Conservation (phyloP, 1,140 invertebrate species). For the Daktulosphaira vitifoliae region DNA sequence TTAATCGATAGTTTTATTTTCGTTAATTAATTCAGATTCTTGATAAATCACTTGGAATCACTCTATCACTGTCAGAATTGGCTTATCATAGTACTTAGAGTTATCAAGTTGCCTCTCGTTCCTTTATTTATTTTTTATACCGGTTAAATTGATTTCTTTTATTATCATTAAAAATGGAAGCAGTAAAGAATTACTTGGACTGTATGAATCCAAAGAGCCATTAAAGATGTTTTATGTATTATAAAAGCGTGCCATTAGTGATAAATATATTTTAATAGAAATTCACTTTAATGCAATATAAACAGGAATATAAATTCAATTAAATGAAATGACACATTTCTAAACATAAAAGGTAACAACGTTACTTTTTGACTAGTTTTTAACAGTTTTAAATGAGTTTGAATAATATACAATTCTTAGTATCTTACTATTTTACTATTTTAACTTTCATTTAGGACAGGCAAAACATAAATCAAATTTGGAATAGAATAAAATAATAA, state of each 20-base stretch:
- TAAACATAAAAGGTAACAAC: too few species aligned
- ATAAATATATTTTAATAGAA: slow-evolving; percentile 24
- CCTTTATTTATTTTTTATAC: slow-evolving; percentile 15
- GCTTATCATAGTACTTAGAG: slow-evolving; percentile 27
- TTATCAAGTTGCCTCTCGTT: slow-evolving; percentile 19
- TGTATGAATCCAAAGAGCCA: slow-evolving; percentile 21
- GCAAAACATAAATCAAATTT: too few species aligned
- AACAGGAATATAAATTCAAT: slow-evolving; percentile 29
- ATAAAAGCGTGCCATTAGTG: slow-evolving; percentile 10
- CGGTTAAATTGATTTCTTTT: slow-evolving; percentile 31
- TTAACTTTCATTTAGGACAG: too few species aligned
- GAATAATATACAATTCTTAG: too few species aligned
- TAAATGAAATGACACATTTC: background rate
- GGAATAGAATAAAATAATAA: too few species aligned
- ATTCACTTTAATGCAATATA: slow-evolving; percentile 22
- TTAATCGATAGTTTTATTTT: slow-evolving; percentile 13
- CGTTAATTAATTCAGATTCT: slow-evolving; percentile 31
- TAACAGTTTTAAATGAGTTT: too few species aligned
- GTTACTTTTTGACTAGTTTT: too few species aligned
- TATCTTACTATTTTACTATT: too few species aligned
- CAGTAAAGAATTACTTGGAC: slow-evolving; percentile 20
- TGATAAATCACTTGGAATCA: slow-evolving; percentile 31
- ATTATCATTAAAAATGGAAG: slow-evolving; percentile 27
- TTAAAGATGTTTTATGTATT: slow-evolving; percentile 19
- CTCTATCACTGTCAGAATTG: slow-evolving; percentile 29